Base-by-base conservation (phyloP, 1,140 invertebrate species). In the Drosophila chauvacae region DNA sequence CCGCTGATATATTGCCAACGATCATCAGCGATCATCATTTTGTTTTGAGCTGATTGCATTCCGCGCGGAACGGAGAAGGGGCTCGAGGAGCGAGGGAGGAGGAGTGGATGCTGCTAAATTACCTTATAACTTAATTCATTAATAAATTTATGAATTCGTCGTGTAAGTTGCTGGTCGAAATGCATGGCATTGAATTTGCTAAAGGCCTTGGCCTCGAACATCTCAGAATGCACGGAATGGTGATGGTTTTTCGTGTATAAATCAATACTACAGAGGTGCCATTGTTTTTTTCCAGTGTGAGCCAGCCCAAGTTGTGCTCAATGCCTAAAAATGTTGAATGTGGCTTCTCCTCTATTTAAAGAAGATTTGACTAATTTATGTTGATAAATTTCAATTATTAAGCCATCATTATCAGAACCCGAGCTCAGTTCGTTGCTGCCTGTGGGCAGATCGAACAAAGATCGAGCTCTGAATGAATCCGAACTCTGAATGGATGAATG, bases 51-150 rank as follows among this genome's bases (percentile, higher is more conserved):
- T 85, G 74, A 84, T 81, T 85, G 81, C 85, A 68, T 77, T 77
- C 60, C 78, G 63, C 68, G 77, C 55, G 55, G 37, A 50, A 39
- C 35, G 41, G 55, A 68, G 35, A 26, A 57, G 47, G 48, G 44
- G 33, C 45, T 20, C 7, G 3, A 23, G 28, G 47, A 50, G 26
- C 9, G 33, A n/a, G n/a, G 58, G 11, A 14, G 4, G 7, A 37
- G 47, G 23, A 53, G 33, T 37, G 62, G 48, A 77, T 45, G 74
- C 56, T 45, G 35, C 70, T 50, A 91, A 91, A 91, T 91, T 91
- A 91, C 84, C 81, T 91, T 91, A 91, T 91, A 91, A 91, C 90
- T 91, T 91, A 91, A 91, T 91, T 91, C 90, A 91, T 91, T 91
- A 91, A 91, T 90, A 91, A 91, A 91, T 91, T 91, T 88, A 91